Conservation (phyloP, 2,888 invertebrate species). For the Brenthis hecate region DNA sequence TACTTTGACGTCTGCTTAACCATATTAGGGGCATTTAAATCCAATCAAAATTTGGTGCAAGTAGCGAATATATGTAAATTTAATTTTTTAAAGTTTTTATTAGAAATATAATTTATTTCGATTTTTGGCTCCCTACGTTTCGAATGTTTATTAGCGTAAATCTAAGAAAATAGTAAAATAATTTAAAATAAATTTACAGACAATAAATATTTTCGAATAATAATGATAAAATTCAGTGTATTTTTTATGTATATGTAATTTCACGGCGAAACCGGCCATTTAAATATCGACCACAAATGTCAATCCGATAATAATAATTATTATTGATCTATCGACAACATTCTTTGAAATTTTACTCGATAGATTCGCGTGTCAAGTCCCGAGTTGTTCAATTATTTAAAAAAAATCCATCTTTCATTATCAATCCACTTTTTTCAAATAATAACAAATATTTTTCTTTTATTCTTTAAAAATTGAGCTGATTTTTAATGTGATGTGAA, state of each 20-base stretch:
- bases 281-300: background rate
- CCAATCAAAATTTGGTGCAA: too few species aligned
- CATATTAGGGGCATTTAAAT: too few species aligned
- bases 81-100: too few species aligned
- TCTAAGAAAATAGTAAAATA: too few species aligned
- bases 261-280: background rate
- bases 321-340: conserved; percentile 1
- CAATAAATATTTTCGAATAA: background rate
- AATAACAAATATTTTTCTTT: background rate
- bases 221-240: conserved; percentile 5
- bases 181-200: too few species aligned
- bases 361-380: conserved; percentile 11
- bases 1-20: too few species aligned
- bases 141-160: too few species aligned
- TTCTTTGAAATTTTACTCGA: background rate
- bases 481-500: too few species aligned
- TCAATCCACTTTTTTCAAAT: background rate
- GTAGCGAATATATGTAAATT: too few species aligned
- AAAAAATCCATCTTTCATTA: background rate
- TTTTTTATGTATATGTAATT: background rate
- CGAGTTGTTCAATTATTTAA: background rate
- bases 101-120: too few species aligned
- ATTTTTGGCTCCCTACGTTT: too few species aligned
- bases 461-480: too few species aligned
- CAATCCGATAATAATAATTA: background rate